Evolutionary conservation across 2,888 invertebrate species (phyloP), one percentile per base, ranked within the genome.

Genomic region (Trichogramma evanescens): DNA sequence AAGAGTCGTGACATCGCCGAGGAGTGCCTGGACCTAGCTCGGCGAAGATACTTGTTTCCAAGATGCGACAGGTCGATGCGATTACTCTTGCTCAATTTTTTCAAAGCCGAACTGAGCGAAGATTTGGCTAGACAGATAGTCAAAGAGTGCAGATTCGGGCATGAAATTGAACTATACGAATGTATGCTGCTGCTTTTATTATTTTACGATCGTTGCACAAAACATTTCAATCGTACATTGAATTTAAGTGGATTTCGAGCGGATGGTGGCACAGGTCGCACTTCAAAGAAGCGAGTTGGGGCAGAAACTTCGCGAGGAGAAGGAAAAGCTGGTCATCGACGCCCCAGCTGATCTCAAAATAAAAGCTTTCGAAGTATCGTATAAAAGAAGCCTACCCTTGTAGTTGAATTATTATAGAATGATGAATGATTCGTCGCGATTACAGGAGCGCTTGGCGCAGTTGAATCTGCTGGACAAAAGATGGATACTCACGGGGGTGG

Each of bases 401-500:
- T 45, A 3, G 45, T 8, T 3, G 2, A 57, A 46, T 41, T 9
- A 58, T 54, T 26, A 51, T 53, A 75, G 66, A 74, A 63, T 78
- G 26, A 26, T 26, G 26, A 26, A 26, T 26, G 26, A 26, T 26
- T 26, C 26, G 26, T 26, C 26, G 26, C 26, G 2, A 26, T 26
- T 2, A 26, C n/a, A 82, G 72, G 75, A 78, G 68, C 70, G 79
- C 61, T 68, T 83, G 50, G 70, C 80, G 40, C 71, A 77, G 63
- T 70, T 82, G 71, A 86, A 86, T 65, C 86, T 86, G 68, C 69
- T 85, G 9, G 80, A 80, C 52, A 75, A 80, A 48, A 87, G 87
- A 0, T 88, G 86, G 85, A 82, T 87, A 10, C 68, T 88, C 63
- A 83, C 82, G 4, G 84, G 83, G 2, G 86, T 86, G 0, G 79